A percentile compares a stretch with the other conserved stretches of the same genome.
phyloP scores from a whole-genome alignment of 2,888 invertebrate genomes.

The Anarsia innoxiella region DNA sequence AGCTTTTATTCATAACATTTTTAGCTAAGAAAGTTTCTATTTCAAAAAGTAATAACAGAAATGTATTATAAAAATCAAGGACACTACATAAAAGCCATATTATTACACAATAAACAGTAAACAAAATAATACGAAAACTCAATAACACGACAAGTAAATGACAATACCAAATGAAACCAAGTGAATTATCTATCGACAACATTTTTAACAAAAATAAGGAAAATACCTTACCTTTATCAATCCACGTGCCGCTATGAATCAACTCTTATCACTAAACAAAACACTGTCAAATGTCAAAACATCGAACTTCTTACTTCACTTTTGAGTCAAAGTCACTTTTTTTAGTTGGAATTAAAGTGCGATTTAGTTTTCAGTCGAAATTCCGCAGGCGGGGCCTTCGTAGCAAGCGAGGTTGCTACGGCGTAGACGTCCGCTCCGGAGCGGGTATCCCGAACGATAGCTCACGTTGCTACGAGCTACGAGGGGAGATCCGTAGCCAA shows the following conservation, averaged over 20 bases:
- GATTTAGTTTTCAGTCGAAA: conserved; percentile 14
- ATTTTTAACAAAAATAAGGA: background rate
- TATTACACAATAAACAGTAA: too few species aligned
- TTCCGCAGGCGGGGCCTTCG: conserved; percentile 50
- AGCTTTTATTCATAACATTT: too few species aligned
- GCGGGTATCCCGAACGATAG: conserved; percentile 66
- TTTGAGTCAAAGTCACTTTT: conserved; percentile 3
- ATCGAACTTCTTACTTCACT: background rate
- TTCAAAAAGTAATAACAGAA: too few species aligned
- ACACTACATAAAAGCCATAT: too few species aligned
- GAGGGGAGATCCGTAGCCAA: conserved; percentile 69
- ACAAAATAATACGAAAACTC: too few species aligned
- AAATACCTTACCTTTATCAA: conserved; percentile 9
- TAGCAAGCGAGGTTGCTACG: conserved; percentile 54
- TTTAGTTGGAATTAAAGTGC: too few species aligned
- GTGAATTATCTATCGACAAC: too few species aligned
- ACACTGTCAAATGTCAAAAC: conserved; percentile 9
- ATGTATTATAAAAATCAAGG: too few species aligned
- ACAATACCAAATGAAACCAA: too few species aligned
- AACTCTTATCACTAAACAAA: conserved; percentile 16
- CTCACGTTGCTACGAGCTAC: conserved; percentile 72
- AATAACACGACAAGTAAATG: too few species aligned
- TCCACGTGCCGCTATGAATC: conserved; percentile 16
- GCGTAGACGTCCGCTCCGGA: conserved; percentile 66
- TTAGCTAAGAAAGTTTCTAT: too few species aligned